Conservation (phyloP, 2,797 vertebrate species). For the Spea hammondii region DNA sequence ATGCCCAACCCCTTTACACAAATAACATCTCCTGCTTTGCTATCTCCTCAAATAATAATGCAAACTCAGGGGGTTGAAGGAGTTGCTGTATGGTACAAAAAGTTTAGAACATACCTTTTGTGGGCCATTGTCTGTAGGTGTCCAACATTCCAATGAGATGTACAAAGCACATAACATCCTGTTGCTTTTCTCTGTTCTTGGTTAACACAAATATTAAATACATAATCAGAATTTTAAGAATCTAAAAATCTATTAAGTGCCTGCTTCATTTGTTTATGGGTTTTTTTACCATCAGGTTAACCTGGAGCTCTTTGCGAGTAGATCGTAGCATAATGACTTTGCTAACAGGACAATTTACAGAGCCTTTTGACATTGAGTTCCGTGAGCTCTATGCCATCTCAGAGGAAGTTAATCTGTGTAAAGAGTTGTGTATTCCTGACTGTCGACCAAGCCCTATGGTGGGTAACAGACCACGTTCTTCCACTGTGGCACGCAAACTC, state of each 20-base stretch:
- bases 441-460: constrained; percentile 43
- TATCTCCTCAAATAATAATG: no score
- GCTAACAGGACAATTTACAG: constrained; percentile 86
- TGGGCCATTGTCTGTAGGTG: no score
- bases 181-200: no score
- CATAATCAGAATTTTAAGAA: no score
- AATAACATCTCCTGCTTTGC: no score
- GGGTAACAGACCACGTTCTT: constrained; percentile 60
- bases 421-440: constrained; percentile 74
- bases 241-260: not conserved
- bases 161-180: no score
- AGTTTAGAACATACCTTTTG: no score
- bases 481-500: constrained; percentile 84
- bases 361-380: constrained; percentile 88
- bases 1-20: no score
- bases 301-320: constrained; percentile 85
- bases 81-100: no score
- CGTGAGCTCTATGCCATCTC: constrained; percentile 90
- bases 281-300: constrained; percentile 72
- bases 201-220: no score
- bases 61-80: no score
- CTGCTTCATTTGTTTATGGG: not conserved
- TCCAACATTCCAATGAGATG: no score
- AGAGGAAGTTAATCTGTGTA: constrained; percentile 80
- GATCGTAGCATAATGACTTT: constrained; percentile 88